Percentiles rank a stretch among this genome's conserved stretches.
Conservation (phyloP, 2,888 invertebrate genomes). For the Labia minor region DNA sequence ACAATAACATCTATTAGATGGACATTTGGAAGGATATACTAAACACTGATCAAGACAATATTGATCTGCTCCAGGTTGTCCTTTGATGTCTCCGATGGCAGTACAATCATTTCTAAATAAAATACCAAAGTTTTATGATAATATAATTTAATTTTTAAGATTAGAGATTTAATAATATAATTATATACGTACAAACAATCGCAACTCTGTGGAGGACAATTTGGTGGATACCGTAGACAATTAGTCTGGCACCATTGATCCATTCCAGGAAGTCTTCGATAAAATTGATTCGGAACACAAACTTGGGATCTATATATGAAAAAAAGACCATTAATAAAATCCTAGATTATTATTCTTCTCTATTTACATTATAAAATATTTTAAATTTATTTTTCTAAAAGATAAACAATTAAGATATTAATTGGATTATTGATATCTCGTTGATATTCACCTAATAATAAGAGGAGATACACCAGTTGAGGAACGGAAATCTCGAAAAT, state of each 20-base stretch:
- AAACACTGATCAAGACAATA: slow-evolving; percentile 81
- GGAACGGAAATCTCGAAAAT: slow-evolving; percentile 56
- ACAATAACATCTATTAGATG: slow-evolving; percentile 59
- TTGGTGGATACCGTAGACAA: slow-evolving; percentile 75
- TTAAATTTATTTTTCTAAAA: no score
- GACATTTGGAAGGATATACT: slow-evolving; percentile 62
- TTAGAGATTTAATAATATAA: not conserved
- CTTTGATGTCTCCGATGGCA: slow-evolving; percentile 63
- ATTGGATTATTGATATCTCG: no score
- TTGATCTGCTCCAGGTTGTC: slow-evolving; percentile 63
- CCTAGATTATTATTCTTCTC: no score
- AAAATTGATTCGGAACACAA: slow-evolving; percentile 56
- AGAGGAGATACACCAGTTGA: slow-evolving; percentile 57
- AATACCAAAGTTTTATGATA: slow-evolving; percentile 30
- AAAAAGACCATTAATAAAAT: slow-evolving; percentile 25
- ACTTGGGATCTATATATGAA: slow-evolving; percentile 56
- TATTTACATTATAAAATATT: not conserved
- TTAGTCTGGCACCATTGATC: slow-evolving; percentile 74
- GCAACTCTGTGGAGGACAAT: slow-evolving; percentile 66
- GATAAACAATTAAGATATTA: no score
- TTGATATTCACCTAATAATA: slow-evolving; percentile 51
- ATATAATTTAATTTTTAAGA: slow-evolving; percentile 17
- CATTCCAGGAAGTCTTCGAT: slow-evolving; percentile 62
- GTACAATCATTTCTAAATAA: slow-evolving; percentile 67
- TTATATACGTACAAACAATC: slow-evolving; percentile 65